These are phyloP conservation scores for Amblyopsis rosae DNA, from an alignment of 2,113 vertebrate genomes.

Conservation along the genomic window DNA sequence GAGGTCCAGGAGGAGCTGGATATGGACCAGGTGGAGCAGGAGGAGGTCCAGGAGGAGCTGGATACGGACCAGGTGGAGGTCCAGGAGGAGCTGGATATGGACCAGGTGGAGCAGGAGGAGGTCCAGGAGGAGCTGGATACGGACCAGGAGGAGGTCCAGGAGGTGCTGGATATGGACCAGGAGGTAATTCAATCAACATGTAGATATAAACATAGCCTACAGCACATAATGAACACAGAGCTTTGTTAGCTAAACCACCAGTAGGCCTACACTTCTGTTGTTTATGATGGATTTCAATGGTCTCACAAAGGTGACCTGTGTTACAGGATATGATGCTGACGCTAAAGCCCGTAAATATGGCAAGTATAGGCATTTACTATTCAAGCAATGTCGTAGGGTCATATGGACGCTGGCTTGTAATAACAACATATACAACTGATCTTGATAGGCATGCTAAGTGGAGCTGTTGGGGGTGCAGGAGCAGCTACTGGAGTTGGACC, in stretches of 20 bases:
- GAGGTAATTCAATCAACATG: slow-evolving; percentile 1
- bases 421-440: background rate
- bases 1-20: slow-evolving; percentile 4
- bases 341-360: slow-evolving; percentile 28
- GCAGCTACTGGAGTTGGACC: slow-evolving; percentile 16
- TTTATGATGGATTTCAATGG: background rate
- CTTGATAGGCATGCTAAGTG: slow-evolving; percentile 11
- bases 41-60: background rate
- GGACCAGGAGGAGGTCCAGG: slow-evolving; percentile 7
- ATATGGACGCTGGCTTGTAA: background rate
- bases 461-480: slow-evolving; percentile 13
- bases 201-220: no score
- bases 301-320: background rate
- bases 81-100: slow-evolving; percentile 8
- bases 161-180: slow-evolving; percentile 8
- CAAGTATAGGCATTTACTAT: background rate
- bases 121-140: background rate
- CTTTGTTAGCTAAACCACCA: background rate
- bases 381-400: background rate
- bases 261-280: background rate
- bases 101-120: slow-evolving; percentile 7
- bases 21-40: slow-evolving; percentile 25
- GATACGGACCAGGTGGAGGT: background rate
- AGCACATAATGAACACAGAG: no score
- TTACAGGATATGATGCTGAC: slow-evolving; percentile 21